Evolutionary conservation across 2,797 vertebrate genomes (phyloP).

Genomic region (Enteromius fasciolatus): DNA sequence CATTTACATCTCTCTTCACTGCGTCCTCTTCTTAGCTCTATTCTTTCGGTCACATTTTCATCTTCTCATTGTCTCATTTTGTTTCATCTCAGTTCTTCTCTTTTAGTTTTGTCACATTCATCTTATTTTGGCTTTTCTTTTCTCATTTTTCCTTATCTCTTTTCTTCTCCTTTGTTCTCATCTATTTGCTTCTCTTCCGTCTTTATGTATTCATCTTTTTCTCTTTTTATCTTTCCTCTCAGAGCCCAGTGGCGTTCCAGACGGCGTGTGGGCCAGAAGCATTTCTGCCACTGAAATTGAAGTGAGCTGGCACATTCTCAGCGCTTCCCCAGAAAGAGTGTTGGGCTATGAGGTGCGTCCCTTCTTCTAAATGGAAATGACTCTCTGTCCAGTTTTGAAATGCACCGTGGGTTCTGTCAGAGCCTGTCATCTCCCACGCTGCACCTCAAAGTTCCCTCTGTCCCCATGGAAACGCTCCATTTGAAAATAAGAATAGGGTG

Average conservation of each 20-base stretch:
- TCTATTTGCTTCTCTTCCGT: slow-evolving; percentile 5
- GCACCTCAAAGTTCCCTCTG: slow-evolving; percentile 61
- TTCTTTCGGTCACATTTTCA: background rate
- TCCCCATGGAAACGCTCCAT: slow-evolving; percentile 34
- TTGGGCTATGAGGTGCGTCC: slow-evolving; percentile 92
- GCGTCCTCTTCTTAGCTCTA: background rate
- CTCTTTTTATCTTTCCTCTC: slow-evolving; percentile 69
- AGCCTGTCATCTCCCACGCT: slow-evolving; percentile 67
- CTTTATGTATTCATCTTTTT: slow-evolving; percentile 41
- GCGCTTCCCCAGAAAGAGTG: slow-evolving; percentile 88
- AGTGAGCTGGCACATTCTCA: slow-evolving; percentile 88
- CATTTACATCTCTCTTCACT: background rate
- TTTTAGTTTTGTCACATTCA: background rate
- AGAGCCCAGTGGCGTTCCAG: slow-evolving; percentile 89
- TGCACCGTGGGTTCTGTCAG: slow-evolving; percentile 59
- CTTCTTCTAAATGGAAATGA: slow-evolving; percentile 75
- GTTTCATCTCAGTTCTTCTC: background rate
- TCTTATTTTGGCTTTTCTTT: background rate
- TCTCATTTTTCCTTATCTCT: background rate
- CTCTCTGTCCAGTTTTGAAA: slow-evolving; percentile 53
- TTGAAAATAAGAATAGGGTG: slow-evolving; percentile 39
- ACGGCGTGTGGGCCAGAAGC: slow-evolving; percentile 84
- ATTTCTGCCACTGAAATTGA: slow-evolving; percentile 89
- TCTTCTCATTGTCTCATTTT: background rate
- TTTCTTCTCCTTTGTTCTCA: background rate